phyloP scores from a whole-genome alignment of 2,888 invertebrate species.

The Hypena proboscidalis region DNA sequence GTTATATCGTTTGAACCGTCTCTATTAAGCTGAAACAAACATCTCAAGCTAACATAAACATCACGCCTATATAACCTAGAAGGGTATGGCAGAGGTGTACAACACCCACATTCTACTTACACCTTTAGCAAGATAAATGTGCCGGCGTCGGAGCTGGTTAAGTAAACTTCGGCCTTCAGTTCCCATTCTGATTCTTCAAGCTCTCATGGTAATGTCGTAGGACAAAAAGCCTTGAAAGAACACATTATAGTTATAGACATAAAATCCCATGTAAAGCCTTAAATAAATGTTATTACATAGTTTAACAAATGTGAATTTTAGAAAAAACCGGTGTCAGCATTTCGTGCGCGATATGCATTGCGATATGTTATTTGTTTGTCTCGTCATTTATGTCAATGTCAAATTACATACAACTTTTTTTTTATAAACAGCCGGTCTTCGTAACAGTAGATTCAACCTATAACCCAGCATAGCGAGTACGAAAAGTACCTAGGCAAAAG shows the following conservation, averaged over 20 bases:
- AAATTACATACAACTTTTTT: too few relatives aligned
- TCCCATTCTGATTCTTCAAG: slow-evolving; percentile 58
- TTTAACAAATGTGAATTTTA: slow-evolving; percentile 16
- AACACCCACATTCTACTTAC: too few relatives aligned
- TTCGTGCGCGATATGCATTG: too few relatives aligned
- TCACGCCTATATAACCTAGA: too few relatives aligned
- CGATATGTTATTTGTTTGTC: slow-evolving; percentile 3
- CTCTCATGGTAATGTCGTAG: slow-evolving; percentile 38
- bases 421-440: too few relatives aligned
- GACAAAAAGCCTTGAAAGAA: slow-evolving; percentile 23
- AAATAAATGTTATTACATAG: slow-evolving; percentile 34
- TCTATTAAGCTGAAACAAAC: slow-evolving; percentile 38
- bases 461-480: too few relatives aligned
- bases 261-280: slow-evolving; percentile 35
- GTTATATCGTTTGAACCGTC: slow-evolving; percentile 43
- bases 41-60: too few relatives aligned
- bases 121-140: slow-evolving; percentile 56
- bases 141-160: slow-evolving; percentile 60
- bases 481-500: too few relatives aligned
- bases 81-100: too few relatives aligned
- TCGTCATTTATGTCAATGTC: slow-evolving; percentile 10
- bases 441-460: too few relatives aligned
- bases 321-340: slow-evolving; percentile 15
- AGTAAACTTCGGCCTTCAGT: slow-evolving; percentile 61
- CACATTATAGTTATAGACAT: slow-evolving; percentile 44